Conservation (phyloP, 2,113 vertebrate species). For the Arenaria interpres region DNA sequence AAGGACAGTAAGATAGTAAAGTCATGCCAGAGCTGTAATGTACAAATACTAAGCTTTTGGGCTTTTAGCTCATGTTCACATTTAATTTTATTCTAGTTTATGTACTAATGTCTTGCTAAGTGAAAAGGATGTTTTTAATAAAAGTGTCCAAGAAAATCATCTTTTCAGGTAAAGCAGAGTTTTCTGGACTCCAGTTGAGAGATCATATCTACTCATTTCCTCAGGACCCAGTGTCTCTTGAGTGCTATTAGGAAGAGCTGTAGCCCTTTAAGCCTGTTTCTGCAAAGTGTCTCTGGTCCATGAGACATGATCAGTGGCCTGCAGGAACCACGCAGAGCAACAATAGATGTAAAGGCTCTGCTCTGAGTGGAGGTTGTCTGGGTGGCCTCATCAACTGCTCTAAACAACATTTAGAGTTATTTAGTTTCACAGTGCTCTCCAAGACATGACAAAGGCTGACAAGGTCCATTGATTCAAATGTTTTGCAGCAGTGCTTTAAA, state of each 20-base stretch:
- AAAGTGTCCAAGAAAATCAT: neutral
- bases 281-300: neutral
- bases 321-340: neutral
- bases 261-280: neutral
- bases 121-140: neutral
- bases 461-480: neutral
- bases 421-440: neutral
- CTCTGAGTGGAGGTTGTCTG: neutral
- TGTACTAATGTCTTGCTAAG: neutral
- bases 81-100: neutral
- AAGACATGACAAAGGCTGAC: neutral
- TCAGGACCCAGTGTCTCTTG: neutral
- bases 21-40: neutral
- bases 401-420: neutral
- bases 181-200: neutral
- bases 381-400: neutral
- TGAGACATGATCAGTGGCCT: neutral
- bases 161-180: neutral
- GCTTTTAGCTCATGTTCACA: neutral
- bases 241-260: neutral
- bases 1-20: neutral
- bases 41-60: neutral
- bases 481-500: neutral
- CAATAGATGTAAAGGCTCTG: neutral
- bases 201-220: neutral